These are phyloP conservation scores for Drosophila quasianomalipes DNA, from an alignment of 2,888 invertebrate genomes.

Conservation along the genomic window DNA sequence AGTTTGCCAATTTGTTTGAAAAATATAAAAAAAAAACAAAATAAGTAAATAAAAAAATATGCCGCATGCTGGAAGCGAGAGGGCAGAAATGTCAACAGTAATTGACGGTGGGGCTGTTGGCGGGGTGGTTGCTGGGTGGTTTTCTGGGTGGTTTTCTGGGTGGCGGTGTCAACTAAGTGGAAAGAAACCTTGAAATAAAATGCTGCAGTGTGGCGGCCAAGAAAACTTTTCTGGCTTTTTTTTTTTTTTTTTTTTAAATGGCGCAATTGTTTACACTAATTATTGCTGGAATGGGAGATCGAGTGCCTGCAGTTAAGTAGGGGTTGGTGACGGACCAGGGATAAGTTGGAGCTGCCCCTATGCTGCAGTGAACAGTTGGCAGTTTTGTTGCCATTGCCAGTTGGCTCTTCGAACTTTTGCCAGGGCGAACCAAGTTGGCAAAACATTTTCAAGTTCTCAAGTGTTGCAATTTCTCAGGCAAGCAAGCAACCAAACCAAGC, in stretches of 20 bases:
- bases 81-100: not conserved
- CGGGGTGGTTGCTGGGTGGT: not conserved
- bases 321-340: too few species aligned
- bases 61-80: conserved; percentile 35
- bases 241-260: conserved; percentile 32
- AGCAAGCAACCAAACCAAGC: conserved; percentile 5
- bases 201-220: conserved; percentile 57
- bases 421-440: conserved; percentile 54
- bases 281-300: conserved; percentile 52
- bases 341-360: not conserved
- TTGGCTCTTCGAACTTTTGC: conserved; percentile 60
- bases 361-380: conserved; percentile 35
- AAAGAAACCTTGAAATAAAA: conserved; percentile 66
- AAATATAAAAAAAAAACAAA: conserved; percentile 30
- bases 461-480: conserved; percentile 74
- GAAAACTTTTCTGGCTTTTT: conserved; percentile 39
- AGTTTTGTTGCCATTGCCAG: conserved; percentile 21
- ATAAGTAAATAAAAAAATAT: conserved; percentile 41
- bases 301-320: not conserved
- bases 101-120: not conserved
- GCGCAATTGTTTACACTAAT: conserved; percentile 79
- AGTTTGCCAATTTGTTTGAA: conserved; percentile 67
- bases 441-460: conserved; percentile 79
- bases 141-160: not conserved
- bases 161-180: conserved; percentile 7